Conservation (phyloP, 2,797 vertebrate genomes). For the Catharus ustulatus region DNA sequence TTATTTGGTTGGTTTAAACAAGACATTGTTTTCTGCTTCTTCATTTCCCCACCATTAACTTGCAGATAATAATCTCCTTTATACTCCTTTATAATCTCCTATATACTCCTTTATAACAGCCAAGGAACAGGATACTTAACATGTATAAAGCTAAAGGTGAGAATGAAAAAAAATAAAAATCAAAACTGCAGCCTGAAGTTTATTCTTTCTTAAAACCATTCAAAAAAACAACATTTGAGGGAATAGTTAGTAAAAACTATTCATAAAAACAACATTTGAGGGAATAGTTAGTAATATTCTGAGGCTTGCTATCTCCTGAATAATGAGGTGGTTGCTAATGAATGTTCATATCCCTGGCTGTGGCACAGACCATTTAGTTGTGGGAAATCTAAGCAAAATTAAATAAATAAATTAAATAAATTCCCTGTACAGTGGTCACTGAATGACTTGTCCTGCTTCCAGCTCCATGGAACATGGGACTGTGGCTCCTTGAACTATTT, state of each 20-base stretch:
- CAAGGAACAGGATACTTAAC: not conserved
- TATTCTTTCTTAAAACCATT: not conserved
- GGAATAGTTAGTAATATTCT: not conserved
- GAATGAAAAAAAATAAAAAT: not conserved
- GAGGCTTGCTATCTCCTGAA: not conserved
- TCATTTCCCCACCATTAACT: not conserved
- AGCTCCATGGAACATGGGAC: not conserved
- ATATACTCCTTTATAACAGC: not conserved
- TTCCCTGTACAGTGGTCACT: not conserved
- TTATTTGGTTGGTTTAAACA: not conserved
- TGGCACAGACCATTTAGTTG: fast-evolving
- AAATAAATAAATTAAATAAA: not conserved
- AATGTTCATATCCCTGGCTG: not conserved
- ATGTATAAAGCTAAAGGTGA: not conserved
- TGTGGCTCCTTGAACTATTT: not conserved
- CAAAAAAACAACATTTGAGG: not conserved
- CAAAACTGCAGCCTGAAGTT: not conserved
- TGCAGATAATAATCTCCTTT: not conserved
- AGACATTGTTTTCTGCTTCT: not conserved
- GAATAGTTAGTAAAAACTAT: not conserved
- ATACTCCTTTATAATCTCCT: not conserved
- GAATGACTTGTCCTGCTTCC: not conserved
- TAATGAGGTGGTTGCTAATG: not conserved
- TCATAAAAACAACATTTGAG: not conserved
- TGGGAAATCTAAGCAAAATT: not conserved